Evolutionary conservation across 2,797 vertebrate genomes (phyloP), one percentile per base, ranked within the genome.

Genomic region (Notolabrus celidotus): DNA sequence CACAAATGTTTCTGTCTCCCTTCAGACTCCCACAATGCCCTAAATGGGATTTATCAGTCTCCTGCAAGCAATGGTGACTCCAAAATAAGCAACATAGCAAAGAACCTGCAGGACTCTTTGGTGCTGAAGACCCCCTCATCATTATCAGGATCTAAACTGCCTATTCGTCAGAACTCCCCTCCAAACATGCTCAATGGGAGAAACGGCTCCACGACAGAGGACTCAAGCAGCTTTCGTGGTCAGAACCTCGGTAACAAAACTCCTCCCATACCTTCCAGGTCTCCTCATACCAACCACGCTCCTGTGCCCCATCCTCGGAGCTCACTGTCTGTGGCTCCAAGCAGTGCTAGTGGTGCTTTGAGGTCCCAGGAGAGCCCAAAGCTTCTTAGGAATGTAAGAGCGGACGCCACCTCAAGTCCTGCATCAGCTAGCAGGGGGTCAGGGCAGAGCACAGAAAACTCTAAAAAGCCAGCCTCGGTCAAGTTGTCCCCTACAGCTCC

Each of bases 51-150:
- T 82, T 92, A 91, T 4, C 88, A 87, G 49, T 78, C 77, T 1
- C 62, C 82, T 56, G 50, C 76, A 0, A 87, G 74, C 33, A 89
- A 93, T 10, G 67, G 67, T 0, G 62, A 88, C 38, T 92, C 93
- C 7, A 90, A 96, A 41, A 91, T 94, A 82, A 95, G 92, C 86
- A 97, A 93, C 74, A 93, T 96, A 0, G 93, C 97, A 80, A 96
- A 95, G 84, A 96, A 95, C 79, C 87, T 96, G 62, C 97, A 97
- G 72, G 95, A 97, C 79, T 95, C 96, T 0, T 63, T 97, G 89
- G 94, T 92, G 69, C 83, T 96, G 61, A 95, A 95, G 62, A 25
- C 56, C 16, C 73, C 87, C 6, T 70, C 82, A 9, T 69, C 74
- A 23, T n/a, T n/a, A n/a, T 63, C 70, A 8, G 68, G 90, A 1